Percentiles rank a stretch among this genome's conserved stretches.
Evolutionary conservation across 2,113 vertebrate genomes (phyloP).

Genomic region (Cathartes aura): DNA sequence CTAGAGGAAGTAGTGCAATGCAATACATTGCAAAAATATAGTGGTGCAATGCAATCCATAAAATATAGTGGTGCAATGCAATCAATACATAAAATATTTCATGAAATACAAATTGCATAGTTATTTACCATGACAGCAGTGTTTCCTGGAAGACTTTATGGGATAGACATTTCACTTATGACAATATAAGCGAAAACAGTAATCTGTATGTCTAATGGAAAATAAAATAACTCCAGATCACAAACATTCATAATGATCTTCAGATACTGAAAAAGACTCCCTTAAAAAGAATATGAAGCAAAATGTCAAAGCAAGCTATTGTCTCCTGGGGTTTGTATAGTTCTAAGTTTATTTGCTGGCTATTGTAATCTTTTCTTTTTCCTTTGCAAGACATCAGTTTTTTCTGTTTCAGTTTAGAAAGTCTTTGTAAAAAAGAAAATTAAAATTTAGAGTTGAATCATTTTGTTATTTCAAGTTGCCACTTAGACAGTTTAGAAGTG

Average conservation of each 20-base stretch:
- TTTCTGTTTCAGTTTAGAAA: not conserved
- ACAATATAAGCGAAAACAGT: not conserved
- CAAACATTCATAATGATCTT: not conserved
- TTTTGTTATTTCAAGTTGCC: not conserved
- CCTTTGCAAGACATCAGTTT: not conserved
- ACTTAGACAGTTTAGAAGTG: not conserved
- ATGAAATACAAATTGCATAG: not conserved
- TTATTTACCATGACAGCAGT: not conserved
- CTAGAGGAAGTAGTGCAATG: not conserved
- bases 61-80: not conserved
- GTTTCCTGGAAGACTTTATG: not conserved
- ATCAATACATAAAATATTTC: not conserved
- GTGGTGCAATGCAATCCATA: not conserved
- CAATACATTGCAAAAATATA: not conserved
- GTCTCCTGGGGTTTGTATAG: not conserved
- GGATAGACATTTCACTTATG: not conserved
- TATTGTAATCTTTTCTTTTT: not conserved
- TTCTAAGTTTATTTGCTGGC: not conserved
- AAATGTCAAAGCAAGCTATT: not conserved
- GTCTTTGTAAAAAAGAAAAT: not conserved
- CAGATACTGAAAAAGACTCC: not conserved
- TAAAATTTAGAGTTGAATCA: not conserved
- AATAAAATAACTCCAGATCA: not conserved
- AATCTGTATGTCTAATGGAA: not conserved
- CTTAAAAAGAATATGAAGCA: not conserved